Percentiles rank a stretch among this genome's conserved stretches.
These are phyloP conservation scores for Ceratoteleas bidentatus DNA, from an alignment of 1,140 invertebrate genomes.

Conservation along the genomic window DNA sequence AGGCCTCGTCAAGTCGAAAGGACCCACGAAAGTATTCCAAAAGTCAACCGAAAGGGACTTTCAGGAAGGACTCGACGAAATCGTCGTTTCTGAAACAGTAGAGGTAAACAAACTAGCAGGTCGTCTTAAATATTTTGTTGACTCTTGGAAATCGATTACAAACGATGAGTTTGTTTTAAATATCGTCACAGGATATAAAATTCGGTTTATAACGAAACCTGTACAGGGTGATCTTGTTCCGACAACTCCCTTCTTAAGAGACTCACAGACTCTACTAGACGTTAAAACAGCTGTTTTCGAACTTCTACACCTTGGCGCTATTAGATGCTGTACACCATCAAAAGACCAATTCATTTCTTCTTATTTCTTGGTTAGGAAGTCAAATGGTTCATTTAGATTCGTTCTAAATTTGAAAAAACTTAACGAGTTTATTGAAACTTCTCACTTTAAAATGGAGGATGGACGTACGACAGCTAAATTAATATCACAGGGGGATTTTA, in stretches of 20 bases:
- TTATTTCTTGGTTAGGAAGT: constrained; percentile 6
- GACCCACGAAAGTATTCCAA: constrained; percentile 4
- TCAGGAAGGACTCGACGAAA: constrained; percentile 14
- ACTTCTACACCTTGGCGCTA: background rate
- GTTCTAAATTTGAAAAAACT: constrained; percentile 6
- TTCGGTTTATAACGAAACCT: background rate
- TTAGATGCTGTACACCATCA: constrained; percentile 1
- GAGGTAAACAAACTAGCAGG: background rate
- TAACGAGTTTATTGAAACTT: background rate
- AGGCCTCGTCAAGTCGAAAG: constrained; percentile 1
- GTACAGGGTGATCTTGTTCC: background rate
- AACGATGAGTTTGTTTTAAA: background rate
- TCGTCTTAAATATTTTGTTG: background rate
- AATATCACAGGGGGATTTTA: background rate
- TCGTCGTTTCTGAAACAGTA: background rate
- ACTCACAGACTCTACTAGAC: background rate
- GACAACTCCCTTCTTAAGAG: background rate
- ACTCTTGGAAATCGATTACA: background rate
- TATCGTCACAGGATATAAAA: background rate
- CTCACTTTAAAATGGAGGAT: constrained; percentile 8
- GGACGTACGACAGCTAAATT: background rate
- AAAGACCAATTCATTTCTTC: constrained; percentile 6
- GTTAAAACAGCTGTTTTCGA: background rate
- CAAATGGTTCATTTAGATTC: background rate
- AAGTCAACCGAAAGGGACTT: background rate